These are phyloP conservation scores for Xenentodon cancila DNA, from an alignment of 2,797 vertebrate species.

Conservation along the genomic window DNA sequence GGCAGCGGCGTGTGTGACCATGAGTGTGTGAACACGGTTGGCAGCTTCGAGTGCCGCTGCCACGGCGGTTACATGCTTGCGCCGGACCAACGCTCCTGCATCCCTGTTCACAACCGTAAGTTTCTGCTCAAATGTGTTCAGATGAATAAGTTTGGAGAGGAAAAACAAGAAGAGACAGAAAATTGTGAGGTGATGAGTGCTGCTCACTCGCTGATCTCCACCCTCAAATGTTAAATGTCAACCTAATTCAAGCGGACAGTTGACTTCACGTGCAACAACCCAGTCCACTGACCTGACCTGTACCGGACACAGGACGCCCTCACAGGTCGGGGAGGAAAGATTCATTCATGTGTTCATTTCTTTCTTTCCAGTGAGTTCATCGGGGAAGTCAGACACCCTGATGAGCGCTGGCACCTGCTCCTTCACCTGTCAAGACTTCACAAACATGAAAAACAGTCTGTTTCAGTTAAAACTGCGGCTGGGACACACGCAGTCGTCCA, in stretches of 20 bases:
- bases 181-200: no score
- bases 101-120: constrained; percentile 76
- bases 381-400: constrained; percentile 80
- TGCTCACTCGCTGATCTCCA: no score
- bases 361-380: constrained; percentile 71
- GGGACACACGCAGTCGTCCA: constrained; percentile 66
- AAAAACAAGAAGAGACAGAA: no score
- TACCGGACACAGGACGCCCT: no score
- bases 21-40: constrained; percentile 80
- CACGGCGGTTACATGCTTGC: constrained; percentile 74
- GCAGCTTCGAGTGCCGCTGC: constrained; percentile 82
- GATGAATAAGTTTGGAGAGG: not conserved
- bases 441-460: constrained; percentile 81
- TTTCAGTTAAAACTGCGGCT: constrained; percentile 80
- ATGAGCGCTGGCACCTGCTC: constrained; percentile 83
- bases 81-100: constrained; percentile 77
- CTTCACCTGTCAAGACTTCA: constrained; percentile 84
- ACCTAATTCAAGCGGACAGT: no score
- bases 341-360: not conserved
- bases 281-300: no score
- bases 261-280: no score
- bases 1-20: constrained; percentile 77
- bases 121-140: constrained; percentile 4
- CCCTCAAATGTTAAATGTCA: no score
- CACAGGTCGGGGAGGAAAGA: no score